Conservation (phyloP, 2,113 vertebrate genomes). For the Coptodon bakossiorum region DNA sequence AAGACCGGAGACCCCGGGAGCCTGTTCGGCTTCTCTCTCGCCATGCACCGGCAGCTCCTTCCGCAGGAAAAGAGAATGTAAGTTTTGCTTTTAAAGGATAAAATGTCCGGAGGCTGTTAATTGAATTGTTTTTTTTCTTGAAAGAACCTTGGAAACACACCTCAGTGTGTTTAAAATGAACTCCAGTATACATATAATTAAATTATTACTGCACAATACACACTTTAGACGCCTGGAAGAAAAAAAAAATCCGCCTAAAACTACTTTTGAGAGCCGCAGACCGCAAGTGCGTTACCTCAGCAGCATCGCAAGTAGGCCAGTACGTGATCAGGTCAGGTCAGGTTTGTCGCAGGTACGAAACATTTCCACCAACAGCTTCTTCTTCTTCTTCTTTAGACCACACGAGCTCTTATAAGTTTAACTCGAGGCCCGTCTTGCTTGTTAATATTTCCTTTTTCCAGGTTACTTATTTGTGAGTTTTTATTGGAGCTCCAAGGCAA, state of each 20-base stretch:
- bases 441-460: not conserved
- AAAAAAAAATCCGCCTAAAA: not conserved
- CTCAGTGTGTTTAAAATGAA: not conserved
- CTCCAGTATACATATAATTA: not conserved
- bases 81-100: slow-evolving; percentile 13
- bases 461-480: slow-evolving; percentile 28
- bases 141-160: not conserved
- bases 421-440: not conserved
- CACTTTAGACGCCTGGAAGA: not conserved
- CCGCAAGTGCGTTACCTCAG: not conserved
- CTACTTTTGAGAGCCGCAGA: not conserved
- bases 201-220: not conserved
- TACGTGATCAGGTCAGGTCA: not conserved
- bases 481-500: not conserved
- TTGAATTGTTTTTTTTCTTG: not conserved
- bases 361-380: not conserved
- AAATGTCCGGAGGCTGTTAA: not conserved
- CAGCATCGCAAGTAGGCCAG: not conserved
- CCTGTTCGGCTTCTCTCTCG: slow-evolving; percentile 91
- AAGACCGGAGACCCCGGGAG: slow-evolving; percentile 77
- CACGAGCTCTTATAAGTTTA: not conserved
- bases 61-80: slow-evolving; percentile 82
- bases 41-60: slow-evolving; percentile 84
- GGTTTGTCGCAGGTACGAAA: slow-evolving; percentile 7
- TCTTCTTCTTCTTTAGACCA: not conserved